Conservation (phyloP, 2,113 vertebrate species). For the Charadrius vociferus region DNA sequence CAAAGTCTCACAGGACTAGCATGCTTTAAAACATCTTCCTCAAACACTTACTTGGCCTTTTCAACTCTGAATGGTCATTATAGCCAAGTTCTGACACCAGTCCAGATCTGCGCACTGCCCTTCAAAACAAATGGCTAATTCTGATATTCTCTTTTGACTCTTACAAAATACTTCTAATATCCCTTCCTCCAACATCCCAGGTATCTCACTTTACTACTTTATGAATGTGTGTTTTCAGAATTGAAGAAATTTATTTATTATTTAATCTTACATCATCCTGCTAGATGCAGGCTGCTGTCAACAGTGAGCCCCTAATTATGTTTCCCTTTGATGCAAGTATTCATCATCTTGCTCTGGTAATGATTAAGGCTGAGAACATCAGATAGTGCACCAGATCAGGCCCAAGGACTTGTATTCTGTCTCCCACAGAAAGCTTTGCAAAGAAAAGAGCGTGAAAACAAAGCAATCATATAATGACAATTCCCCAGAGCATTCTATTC, state of each 20-base stretch:
- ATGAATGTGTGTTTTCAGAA: background rate
- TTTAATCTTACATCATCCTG: background rate
- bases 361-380: background rate
- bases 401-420: background rate
- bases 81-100: background rate
- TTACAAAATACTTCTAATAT: background rate
- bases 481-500: background rate
- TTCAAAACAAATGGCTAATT: background rate
- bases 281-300: background rate
- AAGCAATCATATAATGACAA: background rate
- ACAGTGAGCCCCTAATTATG: background rate
- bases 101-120: background rate
- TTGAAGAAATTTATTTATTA: background rate
- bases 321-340: background rate
- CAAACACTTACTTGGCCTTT: background rate
- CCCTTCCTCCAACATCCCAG: background rate
- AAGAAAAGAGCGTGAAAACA: background rate
- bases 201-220: background rate
- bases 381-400: background rate
- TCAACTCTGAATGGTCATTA: background rate
- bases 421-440: background rate
- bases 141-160: background rate
- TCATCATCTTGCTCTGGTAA: background rate
- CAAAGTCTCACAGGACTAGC: background rate
- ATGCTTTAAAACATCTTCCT: background rate